Conservation (phyloP, 2,797 vertebrate genomes). For the Setipinna tenuifilis region DNA sequence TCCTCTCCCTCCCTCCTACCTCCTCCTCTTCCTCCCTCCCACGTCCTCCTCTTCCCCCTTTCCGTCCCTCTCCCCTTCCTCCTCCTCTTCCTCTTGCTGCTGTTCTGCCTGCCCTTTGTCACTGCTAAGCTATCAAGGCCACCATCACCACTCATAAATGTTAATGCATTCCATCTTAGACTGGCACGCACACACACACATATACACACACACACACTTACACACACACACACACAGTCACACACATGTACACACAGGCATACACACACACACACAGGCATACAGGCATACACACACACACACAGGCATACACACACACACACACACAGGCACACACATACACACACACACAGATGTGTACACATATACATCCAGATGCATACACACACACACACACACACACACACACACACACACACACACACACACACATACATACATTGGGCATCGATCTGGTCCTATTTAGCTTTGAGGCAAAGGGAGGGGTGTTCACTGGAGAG, state of each 20-base stretch:
- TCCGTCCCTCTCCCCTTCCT: no score
- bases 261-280: background rate
- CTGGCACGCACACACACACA: constrained; percentile 45
- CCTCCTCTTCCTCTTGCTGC: no score
- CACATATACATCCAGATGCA: no score
- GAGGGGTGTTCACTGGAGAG: constrained; percentile 23
- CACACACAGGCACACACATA: background rate
- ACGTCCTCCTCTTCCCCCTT: no score
- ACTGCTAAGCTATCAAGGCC: constrained; percentile 58
- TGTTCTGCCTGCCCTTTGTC: constrained; percentile 33
- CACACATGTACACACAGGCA: background rate
- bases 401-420: constrained; percentile 22
- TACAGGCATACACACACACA: constrained; percentile 16
- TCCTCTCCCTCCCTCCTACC: no score
- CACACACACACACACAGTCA: constrained; percentile 6
- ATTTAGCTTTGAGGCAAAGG: constrained; percentile 28
- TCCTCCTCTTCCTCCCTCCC: no score
- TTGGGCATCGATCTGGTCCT: constrained; percentile 23
- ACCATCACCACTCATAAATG: constrained; percentile 61
- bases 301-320: constrained; percentile 31
- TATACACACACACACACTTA: background rate
- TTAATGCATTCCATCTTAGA: constrained; percentile 59
- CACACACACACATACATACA: no score
- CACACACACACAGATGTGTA: background rate
- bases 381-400: constrained; percentile 30